Percentiles rank a stretch among this genome's conserved stretches.
These are phyloP conservation scores for Syrista parreyssii DNA, from an alignment of 2,888 invertebrate species.

Conservation along the genomic window DNA sequence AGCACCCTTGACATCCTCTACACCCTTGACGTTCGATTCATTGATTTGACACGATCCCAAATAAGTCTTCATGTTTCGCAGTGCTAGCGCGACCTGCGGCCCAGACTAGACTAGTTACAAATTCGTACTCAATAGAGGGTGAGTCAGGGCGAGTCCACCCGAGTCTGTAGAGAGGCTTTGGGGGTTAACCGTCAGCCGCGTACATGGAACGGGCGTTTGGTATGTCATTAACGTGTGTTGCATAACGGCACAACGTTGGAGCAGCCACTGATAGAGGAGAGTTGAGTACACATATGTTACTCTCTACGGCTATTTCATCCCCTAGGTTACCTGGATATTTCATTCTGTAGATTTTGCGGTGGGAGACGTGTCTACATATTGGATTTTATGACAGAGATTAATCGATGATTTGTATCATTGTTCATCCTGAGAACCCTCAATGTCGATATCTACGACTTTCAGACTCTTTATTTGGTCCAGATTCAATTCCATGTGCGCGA, in stretches of 20 bases:
- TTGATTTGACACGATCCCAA: background rate
- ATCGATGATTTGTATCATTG: background rate
- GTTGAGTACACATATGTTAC: background rate
- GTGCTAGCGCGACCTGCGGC: background rate
- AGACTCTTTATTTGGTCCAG: slow-evolving; percentile 36
- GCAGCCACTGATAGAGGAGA: background rate
- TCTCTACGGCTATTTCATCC: background rate
- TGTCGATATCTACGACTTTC: slow-evolving; percentile 28
- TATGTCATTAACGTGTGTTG: slow-evolving; percentile 12
- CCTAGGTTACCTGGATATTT: background rate
- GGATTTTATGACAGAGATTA: background rate
- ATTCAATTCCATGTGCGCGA: slow-evolving; percentile 33
- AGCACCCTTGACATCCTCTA: background rate
- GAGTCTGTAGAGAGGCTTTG: slow-evolving; percentile 6
- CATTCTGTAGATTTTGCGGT: background rate
- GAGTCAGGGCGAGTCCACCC: background rate
- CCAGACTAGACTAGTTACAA: background rate
- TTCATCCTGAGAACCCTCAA: background rate
- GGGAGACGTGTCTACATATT: background rate
- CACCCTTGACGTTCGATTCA: background rate
- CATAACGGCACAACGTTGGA: background rate
- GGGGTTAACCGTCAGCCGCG: slow-evolving; percentile 40
- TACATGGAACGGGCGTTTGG: slow-evolving; percentile 42
- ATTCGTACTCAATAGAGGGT: background rate
- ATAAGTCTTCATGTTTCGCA: background rate